Base-by-base conservation (phyloP, 2,113 vertebrate genomes). In the Todiramphus saurophagus region DNA sequence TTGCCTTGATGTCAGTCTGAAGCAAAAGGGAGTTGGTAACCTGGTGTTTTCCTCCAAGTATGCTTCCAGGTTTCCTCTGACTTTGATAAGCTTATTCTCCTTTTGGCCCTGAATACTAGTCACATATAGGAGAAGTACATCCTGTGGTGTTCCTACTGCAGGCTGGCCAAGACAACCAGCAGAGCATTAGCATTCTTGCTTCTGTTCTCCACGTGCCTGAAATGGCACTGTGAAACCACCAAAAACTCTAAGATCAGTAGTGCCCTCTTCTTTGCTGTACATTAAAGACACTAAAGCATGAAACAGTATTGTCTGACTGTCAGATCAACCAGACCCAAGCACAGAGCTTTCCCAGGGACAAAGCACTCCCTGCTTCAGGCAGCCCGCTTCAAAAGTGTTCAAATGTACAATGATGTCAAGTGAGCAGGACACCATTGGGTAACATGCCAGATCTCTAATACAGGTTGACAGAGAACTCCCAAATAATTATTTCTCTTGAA, bases 401-500 rank as follows among this genome's bases (percentile, higher is more conserved):
- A 79, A 92, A 95, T 15, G 33, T n/a, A 50, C 94, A 69, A 76
- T 1, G 0, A 53, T 50, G 92, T 88, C 69, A 67, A 50, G 83
- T 2, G 9, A 89, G 77, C 1, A 20, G 83, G 68, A 88, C 67
- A 41, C 35, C 48, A 25, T 17, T 20, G 85, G 74, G 53, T 85
- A 86, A 89, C 43, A n/a, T 10, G 60, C 53, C 82, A 92, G 64
- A 20, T 87, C 86, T 85, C 87, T 87, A 95, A 92, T 10, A 51
- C 56, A 93, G n/a, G 30, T 82, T 91, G 66, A 84, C 77, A 91
- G 59, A 66, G 37, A 94, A 90, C n/a, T 93, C 58, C 72, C 4
- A 11, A 87, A 73, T 62, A 93, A 96, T 95, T 94, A 95, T 90
- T 95, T 90, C 75, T 92, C 80, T 92, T 55, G 66, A 75, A 95